phyloP scores from a whole-genome alignment of 2,888 invertebrate species.

The Anthoptus insignis region DNA sequence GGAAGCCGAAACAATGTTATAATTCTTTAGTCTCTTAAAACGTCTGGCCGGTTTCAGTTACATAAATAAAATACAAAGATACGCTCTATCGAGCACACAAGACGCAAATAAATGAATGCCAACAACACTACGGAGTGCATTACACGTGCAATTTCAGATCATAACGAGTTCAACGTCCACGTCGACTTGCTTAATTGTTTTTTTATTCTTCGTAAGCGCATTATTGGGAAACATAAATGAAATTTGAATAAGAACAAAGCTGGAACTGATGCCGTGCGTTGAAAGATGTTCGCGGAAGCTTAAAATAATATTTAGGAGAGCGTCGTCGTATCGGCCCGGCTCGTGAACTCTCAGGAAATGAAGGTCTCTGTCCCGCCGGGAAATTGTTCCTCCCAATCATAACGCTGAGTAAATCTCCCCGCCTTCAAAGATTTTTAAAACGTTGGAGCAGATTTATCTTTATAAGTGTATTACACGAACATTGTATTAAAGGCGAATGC shows the following conservation, averaged over 20 bases:
- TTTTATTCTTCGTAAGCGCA: conserved; percentile 25
- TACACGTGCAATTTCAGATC: conserved; percentile 32
- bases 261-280: conserved; percentile 66
- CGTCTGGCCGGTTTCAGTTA: conserved; percentile 49
- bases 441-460: conserved; percentile 74
- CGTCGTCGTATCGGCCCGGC: conserved; percentile 66
- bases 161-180: conserved; percentile 31
- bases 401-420: conserved; percentile 76
- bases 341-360: conserved; percentile 79
- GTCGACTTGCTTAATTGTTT: conserved; percentile 17
- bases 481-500: conserved; percentile 53
- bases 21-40: conserved; percentile 60
- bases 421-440: conserved; percentile 77
- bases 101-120: conserved; percentile 31
- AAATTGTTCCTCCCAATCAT: conserved; percentile 84
- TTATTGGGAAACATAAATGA: conserved; percentile 49
- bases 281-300: conserved; percentile 78
- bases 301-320: conserved; percentile 81
- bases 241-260: conserved; percentile 66
- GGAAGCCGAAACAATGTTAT: conserved; percentile 66
- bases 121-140: conserved; percentile 30
- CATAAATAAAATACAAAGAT: conserved; percentile 43
- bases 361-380: conserved; percentile 81
- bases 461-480: conserved; percentile 68
- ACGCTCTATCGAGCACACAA: conserved; percentile 38